Base-by-base conservation (phyloP, 1,140 invertebrate species). In the Ostrea edulis region DNA sequence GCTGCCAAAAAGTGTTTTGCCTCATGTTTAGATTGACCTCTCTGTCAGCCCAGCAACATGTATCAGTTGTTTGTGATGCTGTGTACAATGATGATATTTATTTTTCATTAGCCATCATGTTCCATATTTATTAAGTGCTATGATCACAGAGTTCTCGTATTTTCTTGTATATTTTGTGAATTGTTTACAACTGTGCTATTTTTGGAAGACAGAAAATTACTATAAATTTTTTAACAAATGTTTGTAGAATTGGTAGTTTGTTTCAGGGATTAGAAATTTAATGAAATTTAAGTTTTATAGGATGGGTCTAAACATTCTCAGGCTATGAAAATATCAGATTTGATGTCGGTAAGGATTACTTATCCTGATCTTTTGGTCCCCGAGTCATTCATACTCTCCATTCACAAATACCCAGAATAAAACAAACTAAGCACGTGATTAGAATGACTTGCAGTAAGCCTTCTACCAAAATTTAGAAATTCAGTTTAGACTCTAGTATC, bases 1-100 rank as follows among this genome's bases (percentile, higher is more conserved):
- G 92, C 93, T 65, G 92, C 92, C 35, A 93, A 92, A 87, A 94
- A 94, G 85, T 93, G 93, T 86, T 93, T 93, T 88, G 62, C 62
- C 8, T 25, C 85, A 9, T 86, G 85, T 86, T 52, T 86, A 86
- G 85, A 86, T 8, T 86, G 62, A 71, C 9, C 4, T 29, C 9
- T 25, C 25, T 4, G 9, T 14, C 11, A 62, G 17, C 11, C 25
- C 25, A 14, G 25, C 25, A 12, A 35, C 9, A 9, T 25, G 8
- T 11, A 14, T 44, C 35, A 35, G 2, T 4, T 71, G 11, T 25
- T 25, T 71, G n/a, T 4, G 22, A 29, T 22, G 25, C 22, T 14
- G 12, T 71, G 22, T 71, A 71, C 29, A 35, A 9, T 71, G 68
- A 29, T 29, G 68, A 71, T 71, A 71, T 71, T 71, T 71, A 71